These are phyloP conservation scores for Epinephelus lanceolatus DNA, from an alignment of 2,113 vertebrate genomes.

Conservation along the genomic window DNA sequence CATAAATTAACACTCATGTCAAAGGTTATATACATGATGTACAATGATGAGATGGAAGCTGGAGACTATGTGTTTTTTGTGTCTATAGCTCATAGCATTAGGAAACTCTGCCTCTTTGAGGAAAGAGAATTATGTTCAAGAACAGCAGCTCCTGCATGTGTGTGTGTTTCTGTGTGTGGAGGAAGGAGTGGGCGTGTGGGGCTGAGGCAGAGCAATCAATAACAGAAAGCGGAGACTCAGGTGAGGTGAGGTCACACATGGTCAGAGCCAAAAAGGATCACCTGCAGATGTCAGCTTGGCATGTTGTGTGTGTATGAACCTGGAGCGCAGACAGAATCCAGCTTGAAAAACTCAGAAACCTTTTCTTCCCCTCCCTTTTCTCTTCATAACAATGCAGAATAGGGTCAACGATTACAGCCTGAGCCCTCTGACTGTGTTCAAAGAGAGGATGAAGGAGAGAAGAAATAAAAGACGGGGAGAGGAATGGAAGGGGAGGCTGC, in stretches of 20 bases:
- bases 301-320: not conserved
- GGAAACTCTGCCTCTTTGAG: slow-evolving; percentile 3
- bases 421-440: slow-evolving; percentile 43
- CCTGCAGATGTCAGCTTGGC: slow-evolving; percentile 39
- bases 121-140: slow-evolving; percentile 12
- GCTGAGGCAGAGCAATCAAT: slow-evolving; percentile 48
- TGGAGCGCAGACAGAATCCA: not conserved
- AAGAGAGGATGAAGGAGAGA: slow-evolving; percentile 50
- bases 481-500: slow-evolving; percentile 36
- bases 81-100: not conserved
- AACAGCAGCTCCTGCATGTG: slow-evolving; percentile 16
- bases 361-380: not conserved
- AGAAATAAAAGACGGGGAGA: slow-evolving; percentile 45
- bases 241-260: slow-evolving; percentile 52
- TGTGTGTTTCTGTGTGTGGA: slow-evolving; percentile 5
- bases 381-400: slow-evolving; percentile 16
- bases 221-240: slow-evolving; percentile 54
- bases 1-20: not conserved
- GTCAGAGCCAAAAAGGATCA: slow-evolving; percentile 56
- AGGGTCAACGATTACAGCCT: slow-evolving; percentile 36
- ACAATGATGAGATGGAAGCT: not conserved
- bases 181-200: slow-evolving; percentile 10
- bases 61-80: not conserved
- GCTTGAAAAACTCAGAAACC: slow-evolving; percentile 34
- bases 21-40: not conserved